Conservation (phyloP, 2,888 invertebrate species). For the Hemistola chrysoprasaria region DNA sequence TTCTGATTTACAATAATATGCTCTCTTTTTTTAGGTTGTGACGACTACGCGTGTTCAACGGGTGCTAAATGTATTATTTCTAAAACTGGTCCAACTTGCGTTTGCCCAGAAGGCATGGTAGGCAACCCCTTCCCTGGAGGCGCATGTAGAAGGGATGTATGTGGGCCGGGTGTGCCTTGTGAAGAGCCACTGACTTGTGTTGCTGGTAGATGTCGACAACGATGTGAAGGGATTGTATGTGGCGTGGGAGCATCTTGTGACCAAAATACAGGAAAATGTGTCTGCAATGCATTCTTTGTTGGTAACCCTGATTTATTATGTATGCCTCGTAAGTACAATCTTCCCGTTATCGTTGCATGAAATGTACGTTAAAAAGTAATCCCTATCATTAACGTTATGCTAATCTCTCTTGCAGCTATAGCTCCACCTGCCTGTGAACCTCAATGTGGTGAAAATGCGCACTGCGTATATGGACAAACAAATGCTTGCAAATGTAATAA, state of each 20-base stretch:
- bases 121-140: conserved; percentile 97
- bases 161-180: conserved; percentile 89
- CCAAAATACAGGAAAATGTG: conserved; percentile 89
- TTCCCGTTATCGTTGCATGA: no score
- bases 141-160: conserved; percentile 90
- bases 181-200: conserved; percentile 91
- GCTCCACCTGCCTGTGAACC: conserved; percentile 90
- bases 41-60: conserved; percentile 88
- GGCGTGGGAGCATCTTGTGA: conserved; percentile 95
- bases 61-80: conserved; percentile 94
- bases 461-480: conserved; percentile 91
- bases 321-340: conserved; percentile 91
- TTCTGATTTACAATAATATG: no score
- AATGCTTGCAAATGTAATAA: conserved; percentile 92
- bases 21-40: conserved; percentile 86
- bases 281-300: conserved; percentile 93
- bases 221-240: conserved; percentile 93
- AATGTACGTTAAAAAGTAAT: no score
- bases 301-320: conserved; percentile 95
- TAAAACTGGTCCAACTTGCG: conserved; percentile 92
- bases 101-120: conserved; percentile 92
- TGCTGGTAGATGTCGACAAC: conserved; percentile 93
- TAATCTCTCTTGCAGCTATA: conserved; percentile 85
- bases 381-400: conserved; percentile 16
- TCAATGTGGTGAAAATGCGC: conserved; percentile 90